phyloP scores from a whole-genome alignment of 1,140 invertebrate genomes.

The Hylyphantes graminicola region DNA sequence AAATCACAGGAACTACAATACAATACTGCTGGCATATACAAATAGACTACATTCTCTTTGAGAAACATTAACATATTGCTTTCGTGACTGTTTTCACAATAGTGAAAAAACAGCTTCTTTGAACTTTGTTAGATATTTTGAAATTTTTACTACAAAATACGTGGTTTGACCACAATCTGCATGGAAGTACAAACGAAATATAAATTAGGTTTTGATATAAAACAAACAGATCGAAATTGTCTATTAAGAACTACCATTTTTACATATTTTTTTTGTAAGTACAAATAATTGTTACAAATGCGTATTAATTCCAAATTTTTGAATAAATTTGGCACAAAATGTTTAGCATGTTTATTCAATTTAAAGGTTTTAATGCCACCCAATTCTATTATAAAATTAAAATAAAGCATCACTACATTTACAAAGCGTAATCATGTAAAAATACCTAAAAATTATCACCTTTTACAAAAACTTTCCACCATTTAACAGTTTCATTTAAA shows the following conservation, averaged over 20 bases:
- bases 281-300: slow-evolving; percentile 16
- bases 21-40: slow-evolving; percentile 59
- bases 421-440: too few species aligned
- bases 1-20: slow-evolving; percentile 61
- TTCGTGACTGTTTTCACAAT: slow-evolving; percentile 38
- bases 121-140: slow-evolving; percentile 53
- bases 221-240: slow-evolving; percentile 8
- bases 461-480: too few species aligned
- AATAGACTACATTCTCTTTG: slow-evolving; percentile 58
- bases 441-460: too few species aligned
- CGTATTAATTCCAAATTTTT: not conserved
- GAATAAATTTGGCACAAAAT: not conserved
- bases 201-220: slow-evolving; percentile 19
- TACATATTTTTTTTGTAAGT: slow-evolving; percentile 28
- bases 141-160: slow-evolving; percentile 49
- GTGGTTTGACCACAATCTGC: slow-evolving; percentile 58
- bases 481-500: too few species aligned
- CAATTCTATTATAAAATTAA: too few species aligned
- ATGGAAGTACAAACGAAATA: slow-evolving; percentile 53
- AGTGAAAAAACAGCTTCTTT: slow-evolving; percentile 51
- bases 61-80: slow-evolving; percentile 59
- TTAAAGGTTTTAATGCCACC: too few species aligned
- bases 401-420: too few species aligned
- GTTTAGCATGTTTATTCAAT: not conserved
- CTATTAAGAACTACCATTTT: slow-evolving; percentile 7